A percentile compares a stretch with the other conserved stretches of the same genome.
Conservation (phyloP, 2,888 invertebrate genomes). For the Hymenopus coronatus region DNA sequence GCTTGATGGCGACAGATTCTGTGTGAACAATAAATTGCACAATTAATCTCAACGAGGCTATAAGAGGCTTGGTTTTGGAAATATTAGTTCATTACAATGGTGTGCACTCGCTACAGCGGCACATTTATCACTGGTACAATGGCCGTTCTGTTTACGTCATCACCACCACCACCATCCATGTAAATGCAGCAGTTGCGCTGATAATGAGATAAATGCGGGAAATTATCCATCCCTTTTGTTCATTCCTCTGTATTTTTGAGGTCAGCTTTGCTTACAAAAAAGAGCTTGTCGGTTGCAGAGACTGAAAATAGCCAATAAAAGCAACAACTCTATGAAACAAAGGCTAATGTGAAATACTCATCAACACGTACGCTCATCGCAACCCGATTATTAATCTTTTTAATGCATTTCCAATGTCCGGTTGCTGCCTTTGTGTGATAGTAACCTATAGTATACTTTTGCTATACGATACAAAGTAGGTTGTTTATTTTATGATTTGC, state of each 20-base stretch:
- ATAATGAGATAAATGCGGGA: neutral
- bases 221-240: neutral
- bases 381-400: neutral
- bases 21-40: neutral
- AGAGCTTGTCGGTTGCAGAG: neutral
- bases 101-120: neutral
- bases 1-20: neutral
- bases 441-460: too few relatives aligned
- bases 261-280: neutral
- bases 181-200: neutral
- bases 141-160: neutral
- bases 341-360: neutral
- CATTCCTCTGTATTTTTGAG: neutral
- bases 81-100: neutral
- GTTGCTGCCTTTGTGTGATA: too few relatives aligned
- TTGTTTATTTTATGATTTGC: too few relatives aligned
- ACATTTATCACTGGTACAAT: neutral
- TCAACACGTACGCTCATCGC: neutral
- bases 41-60: neutral
- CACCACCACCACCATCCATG: neutral
- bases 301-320: neutral
- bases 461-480: too few relatives aligned
- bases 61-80: neutral
- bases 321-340: neutral
- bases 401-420: neutral